Evolutionary conservation across 2,888 invertebrate species (phyloP).

Genomic region (Ophion costatus): DNA sequence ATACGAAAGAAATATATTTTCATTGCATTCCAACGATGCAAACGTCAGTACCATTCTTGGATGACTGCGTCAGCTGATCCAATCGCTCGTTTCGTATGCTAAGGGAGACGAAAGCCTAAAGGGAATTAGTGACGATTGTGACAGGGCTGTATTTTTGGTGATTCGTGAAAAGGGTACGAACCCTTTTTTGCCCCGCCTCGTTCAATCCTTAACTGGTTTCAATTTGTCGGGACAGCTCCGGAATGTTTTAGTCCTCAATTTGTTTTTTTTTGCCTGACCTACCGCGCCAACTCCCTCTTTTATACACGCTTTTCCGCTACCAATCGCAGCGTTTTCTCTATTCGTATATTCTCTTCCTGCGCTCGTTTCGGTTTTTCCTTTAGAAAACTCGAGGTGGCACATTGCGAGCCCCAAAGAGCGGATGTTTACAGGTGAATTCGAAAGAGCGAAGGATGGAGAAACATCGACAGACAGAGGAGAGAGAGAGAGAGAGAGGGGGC

Average conservation of each 20-base stretch:
- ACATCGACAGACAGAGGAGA: constrained; percentile 28
- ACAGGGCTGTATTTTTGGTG: constrained; percentile 16
- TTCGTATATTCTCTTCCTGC: constrained; percentile 17
- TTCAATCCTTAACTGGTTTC: constrained; percentile 38
- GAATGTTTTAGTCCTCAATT: constrained; percentile 30
- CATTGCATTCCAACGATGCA: not conserved
- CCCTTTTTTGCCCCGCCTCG: constrained; percentile 18
- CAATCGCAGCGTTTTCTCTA: constrained; percentile 12
- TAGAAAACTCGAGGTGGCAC: constrained; percentile 40
- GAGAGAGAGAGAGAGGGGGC: not conserved
- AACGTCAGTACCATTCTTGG: not conserved
- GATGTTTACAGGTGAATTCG: constrained; percentile 59
- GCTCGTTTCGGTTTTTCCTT: constrained; percentile 29
- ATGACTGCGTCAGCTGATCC: not conserved
- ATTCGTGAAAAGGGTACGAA: not conserved
- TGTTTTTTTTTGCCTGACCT: constrained; percentile 34
- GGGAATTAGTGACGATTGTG: constrained; percentile 8
- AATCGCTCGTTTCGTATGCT: not conserved
- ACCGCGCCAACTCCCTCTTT: constrained; percentile 34
- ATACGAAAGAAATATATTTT: not conserved
- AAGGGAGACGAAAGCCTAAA: not conserved
- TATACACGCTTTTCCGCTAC: constrained; percentile 2
- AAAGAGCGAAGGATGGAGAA: constrained; percentile 36
- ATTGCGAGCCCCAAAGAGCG: constrained; percentile 52
- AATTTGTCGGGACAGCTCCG: constrained; percentile 42